Evolutionary conservation across 1,140 invertebrate genomes (phyloP), one percentile per base, ranked within the genome.

Genomic region (Nasonia giraulti): DNA sequence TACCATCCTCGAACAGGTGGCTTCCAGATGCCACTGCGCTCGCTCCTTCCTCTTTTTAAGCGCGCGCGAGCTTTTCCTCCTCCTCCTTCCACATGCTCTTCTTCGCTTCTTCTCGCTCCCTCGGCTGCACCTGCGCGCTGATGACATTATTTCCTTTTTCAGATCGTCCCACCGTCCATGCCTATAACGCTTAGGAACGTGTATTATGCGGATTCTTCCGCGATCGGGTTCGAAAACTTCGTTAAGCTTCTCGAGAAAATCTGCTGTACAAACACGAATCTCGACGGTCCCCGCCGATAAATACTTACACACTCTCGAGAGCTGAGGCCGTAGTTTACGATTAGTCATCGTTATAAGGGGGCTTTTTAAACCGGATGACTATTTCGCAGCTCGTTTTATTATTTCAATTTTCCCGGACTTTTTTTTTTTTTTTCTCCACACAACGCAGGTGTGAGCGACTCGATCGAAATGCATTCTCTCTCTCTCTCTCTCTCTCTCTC

Each of bases 271-370:
- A 75, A 82, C 62, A 77, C 82, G 74, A 69, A 83, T 83, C 82
- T 78, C 78, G 78, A 83, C 77, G 74, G 78, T 77, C 82, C 68
- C 44, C 71, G 37, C 37, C 37, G 82, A 83, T 83, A 83, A 84
- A 84, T 79, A 83, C 27, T 27, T 27, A 27, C 27, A 27, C 27
- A 2, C 74, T 69, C 40, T 62, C 55, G 55, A 62, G 55, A 62
- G 55, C 55, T 62, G 20, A 55, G 75, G 82, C 37, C 23, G 75
- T 77, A 73, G 55, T 84, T 84, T 84, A 73, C 76, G 82, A 84
- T 84, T 84, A 84, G 82, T 84, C 82, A 84, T 84, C 76, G 82
- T 83, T 83, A 83, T 69, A 83, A 83, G 62, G 23, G 55, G 17
- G 55, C 76, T 80, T 84, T 84, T 84, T 79, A 84, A 84, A 79